A percentile compares a stretch with the other conserved stretches of the same genome.
Conservation (phyloP, 2,113 vertebrate species). For the Setophaga coronata region DNA sequence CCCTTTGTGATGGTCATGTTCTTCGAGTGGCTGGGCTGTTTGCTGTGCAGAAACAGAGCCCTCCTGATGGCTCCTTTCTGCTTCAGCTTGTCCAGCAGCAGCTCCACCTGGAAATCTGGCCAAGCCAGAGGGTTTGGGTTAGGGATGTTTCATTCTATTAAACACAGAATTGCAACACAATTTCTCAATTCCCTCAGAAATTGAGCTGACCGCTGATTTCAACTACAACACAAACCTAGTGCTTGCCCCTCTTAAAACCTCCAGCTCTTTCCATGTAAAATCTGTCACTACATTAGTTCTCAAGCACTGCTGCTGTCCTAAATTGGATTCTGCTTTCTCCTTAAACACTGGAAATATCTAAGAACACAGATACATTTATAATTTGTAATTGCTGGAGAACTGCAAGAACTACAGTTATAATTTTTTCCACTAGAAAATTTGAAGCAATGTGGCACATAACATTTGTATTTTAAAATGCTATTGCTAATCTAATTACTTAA, state of each 20-base stretch:
- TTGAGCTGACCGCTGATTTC: not conserved
- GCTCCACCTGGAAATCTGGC: constrained; percentile 89
- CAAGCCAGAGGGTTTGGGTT: constrained; percentile 34
- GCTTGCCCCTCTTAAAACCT: not conserved
- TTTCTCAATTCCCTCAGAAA: not conserved
- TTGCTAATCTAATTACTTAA: not conserved
- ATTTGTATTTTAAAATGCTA: not conserved
- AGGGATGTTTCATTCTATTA: not conserved
- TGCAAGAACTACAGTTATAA: not conserved
- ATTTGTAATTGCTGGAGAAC: not conserved
- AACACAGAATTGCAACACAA: not conserved
- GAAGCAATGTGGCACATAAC: not conserved
- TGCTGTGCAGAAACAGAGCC: constrained; percentile 86
- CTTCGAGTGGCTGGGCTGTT: constrained; percentile 81
- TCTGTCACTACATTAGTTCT: not conserved
- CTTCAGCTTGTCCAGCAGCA: constrained; percentile 93
- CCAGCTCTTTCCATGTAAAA: not conserved
- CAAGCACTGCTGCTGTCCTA: not conserved
- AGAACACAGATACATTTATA: not conserved
- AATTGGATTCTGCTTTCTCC: not conserved
- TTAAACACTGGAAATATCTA: not conserved
- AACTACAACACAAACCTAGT: not conserved
- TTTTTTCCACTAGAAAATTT: not conserved
- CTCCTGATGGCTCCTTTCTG: constrained; percentile 93
- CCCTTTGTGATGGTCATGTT: constrained; percentile 85